Conservation (phyloP, 1,140 invertebrate genomes). For the Drosophila kurseongensis region DNA sequence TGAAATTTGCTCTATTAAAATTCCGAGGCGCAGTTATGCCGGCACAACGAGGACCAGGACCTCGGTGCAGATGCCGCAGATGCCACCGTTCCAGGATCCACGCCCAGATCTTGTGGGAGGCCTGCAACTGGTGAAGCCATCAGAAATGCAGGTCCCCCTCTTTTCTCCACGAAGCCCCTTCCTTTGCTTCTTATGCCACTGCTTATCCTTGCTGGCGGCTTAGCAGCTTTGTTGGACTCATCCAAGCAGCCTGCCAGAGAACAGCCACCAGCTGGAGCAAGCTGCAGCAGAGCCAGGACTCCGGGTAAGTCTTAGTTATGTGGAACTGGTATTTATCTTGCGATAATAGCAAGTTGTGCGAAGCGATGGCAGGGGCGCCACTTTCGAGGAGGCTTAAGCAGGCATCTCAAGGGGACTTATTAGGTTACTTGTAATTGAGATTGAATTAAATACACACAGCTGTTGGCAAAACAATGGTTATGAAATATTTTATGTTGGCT, state of each 20-base stretch:
- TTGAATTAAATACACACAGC: not conserved
- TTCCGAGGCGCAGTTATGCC: slow-evolving; percentile 64
- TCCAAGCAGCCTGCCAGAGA: slow-evolving; percentile 26
- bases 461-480: not conserved
- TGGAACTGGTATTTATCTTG: slow-evolving; percentile 74
- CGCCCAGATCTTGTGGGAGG: slow-evolving; percentile 12
- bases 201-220: slow-evolving; percentile 67
- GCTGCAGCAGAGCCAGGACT: slow-evolving; percentile 31
- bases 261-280: slow-evolving; percentile 22
- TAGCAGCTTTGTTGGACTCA: slow-evolving; percentile 65
- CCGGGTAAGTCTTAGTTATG: slow-evolving; percentile 76
- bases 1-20: slow-evolving; percentile 82
- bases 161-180: not conserved
- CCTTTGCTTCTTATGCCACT: not conserved
- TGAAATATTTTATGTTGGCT: too few species aligned
- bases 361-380: slow-evolving; percentile 3
- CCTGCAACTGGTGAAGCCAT: slow-evolving; percentile 31
- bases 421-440: not conserved
- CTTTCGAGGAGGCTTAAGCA: not conserved
- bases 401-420: not conserved
- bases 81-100: slow-evolving; percentile 39
- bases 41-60: slow-evolving; percentile 8
- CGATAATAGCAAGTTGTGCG: slow-evolving; percentile 78
- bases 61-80: slow-evolving; percentile 47
- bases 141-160: slow-evolving; percentile 60